Conservation (phyloP, 2,888 invertebrate genomes). For the Erebia ligea region DNA sequence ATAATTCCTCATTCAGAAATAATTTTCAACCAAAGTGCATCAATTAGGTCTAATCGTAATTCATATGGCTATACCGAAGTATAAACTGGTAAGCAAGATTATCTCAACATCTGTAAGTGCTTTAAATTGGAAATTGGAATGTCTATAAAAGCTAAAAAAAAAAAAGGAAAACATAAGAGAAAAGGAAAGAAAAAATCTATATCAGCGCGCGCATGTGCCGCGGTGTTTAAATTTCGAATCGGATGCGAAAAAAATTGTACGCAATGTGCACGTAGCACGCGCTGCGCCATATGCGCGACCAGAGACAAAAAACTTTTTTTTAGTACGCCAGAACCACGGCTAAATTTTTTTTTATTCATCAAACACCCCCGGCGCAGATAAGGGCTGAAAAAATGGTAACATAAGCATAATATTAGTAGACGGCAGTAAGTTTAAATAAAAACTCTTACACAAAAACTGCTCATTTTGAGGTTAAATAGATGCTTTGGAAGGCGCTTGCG, state of each 20-base stretch:
- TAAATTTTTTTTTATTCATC: constrained; percentile 58
- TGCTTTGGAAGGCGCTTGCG: constrained; percentile 56
- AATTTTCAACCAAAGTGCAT: too few relatives aligned
- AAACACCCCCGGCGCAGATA: constrained; percentile 71
- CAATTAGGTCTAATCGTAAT: too few relatives aligned
- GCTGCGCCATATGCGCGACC: constrained; percentile 68
- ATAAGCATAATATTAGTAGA: constrained; percentile 81
- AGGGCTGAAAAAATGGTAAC: constrained; percentile 74
- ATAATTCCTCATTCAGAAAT: too few relatives aligned
- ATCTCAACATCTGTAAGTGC: background rate
- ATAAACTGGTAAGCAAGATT: too few relatives aligned
- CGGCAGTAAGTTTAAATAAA: constrained; percentile 64
- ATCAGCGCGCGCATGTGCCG: constrained; percentile 67
- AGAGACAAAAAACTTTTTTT: constrained; percentile 63
- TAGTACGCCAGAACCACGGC: constrained; percentile 43
- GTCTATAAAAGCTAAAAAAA: constrained; percentile 44
- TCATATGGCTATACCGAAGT: too few relatives aligned
- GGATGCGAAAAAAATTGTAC: constrained; percentile 79
- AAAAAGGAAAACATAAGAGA: constrained; percentile 50
- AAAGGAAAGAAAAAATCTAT: constrained; percentile 55
- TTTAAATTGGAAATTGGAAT: background rate
- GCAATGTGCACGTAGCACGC: constrained; percentile 78
- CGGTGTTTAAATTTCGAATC: constrained; percentile 77
- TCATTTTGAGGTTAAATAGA: constrained; percentile 75
- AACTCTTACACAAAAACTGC: constrained; percentile 66